Conservation (phyloP, 2,888 invertebrate genomes). For the Philopedon plagiatum region DNA sequence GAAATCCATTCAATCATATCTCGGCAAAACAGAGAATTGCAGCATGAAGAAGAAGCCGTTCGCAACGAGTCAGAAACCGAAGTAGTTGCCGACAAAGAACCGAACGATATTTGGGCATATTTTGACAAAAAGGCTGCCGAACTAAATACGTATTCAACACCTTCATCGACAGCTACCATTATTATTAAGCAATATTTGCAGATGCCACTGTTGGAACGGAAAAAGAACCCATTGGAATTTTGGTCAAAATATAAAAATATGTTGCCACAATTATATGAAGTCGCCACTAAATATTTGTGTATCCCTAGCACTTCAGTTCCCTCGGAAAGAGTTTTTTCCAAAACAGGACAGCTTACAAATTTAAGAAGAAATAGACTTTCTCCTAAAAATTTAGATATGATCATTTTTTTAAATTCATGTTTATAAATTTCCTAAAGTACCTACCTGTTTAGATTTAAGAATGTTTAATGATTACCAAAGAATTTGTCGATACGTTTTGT, state of each 20-base stretch:
- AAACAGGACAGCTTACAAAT: conserved; percentile 55
- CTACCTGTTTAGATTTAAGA: neutral
- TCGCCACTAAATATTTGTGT: conserved; percentile 51
- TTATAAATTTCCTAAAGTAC: neutral
- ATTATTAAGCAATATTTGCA: conserved; percentile 49
- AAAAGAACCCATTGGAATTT: conserved; percentile 50
- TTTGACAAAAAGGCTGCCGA: conserved; percentile 39
- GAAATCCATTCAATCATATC: conserved; percentile 9
- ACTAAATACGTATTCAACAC: conserved; percentile 25
- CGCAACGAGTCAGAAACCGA: conserved; percentile 4
- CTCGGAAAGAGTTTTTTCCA: conserved; percentile 56
- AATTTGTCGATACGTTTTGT: conserved; percentile 1
- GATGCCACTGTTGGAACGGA: conserved; percentile 39
- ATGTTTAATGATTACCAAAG: conserved; percentile 1
- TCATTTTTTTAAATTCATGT: neutral
- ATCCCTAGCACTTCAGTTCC: conserved; percentile 56
- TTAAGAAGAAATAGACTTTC: conserved; percentile 49
- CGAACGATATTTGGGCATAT: conserved; percentile 28
- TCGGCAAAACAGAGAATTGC: conserved; percentile 8
- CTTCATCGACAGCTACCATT: conserved; percentile 25
- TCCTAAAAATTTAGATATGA: conserved; percentile 33
- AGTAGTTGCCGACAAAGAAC: neutral
- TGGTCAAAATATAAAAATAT: conserved; percentile 51
- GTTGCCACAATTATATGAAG: conserved; percentile 53
- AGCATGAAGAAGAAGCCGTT: conserved; percentile 4